Evolutionary conservation across 2,888 invertebrate genomes (phyloP), one percentile per base, ranked within the genome.

Genomic region (Trissolcus brochymenae): DNA sequence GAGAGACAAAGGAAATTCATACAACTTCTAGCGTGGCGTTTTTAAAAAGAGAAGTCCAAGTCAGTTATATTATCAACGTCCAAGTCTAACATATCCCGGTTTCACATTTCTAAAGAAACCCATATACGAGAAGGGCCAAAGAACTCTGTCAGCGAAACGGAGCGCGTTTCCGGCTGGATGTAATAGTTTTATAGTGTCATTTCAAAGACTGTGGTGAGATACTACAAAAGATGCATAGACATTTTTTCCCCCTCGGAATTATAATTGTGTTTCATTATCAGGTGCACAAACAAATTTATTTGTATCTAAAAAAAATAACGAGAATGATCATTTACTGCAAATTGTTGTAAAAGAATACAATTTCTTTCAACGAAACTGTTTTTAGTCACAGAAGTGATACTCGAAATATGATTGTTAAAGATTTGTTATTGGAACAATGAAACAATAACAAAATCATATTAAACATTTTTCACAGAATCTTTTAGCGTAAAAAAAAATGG

Each of bases 101-200:
- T 79, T 79, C 79, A 76, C 72, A 70, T 65, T 77, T 74, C 57
- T 76, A 59, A 60, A 72, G 64, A 56, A 71, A 56, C 67, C 60
- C 51, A 29, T 72, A 71, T 62, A 70, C 53, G 74, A 60, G 65
- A 74, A 79, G 78, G 72, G 79, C 75, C 71, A 72, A 75, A 60
- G 78, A 79, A 75, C 77, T 77, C 77, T 62, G 74, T 62, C 67
- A 68, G 72, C 74, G 79, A 79, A 79, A 62, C 79, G 75, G 61
- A 67, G 67, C 71, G 79, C 72, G 60, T 72, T 79, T 78, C 78
- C 75, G 73, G 77, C 64, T 68, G 64, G 43, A 66, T 78, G 74
- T 74, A 70, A 62, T 56, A 77, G 72, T 40, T 51, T 57, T 49
- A 43, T 46, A 43, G 51, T 41, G 55, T 9, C 57, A 57, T 64